phyloP scores from a whole-genome alignment of 2,888 invertebrate species.

The Drosophila atripex region DNA sequence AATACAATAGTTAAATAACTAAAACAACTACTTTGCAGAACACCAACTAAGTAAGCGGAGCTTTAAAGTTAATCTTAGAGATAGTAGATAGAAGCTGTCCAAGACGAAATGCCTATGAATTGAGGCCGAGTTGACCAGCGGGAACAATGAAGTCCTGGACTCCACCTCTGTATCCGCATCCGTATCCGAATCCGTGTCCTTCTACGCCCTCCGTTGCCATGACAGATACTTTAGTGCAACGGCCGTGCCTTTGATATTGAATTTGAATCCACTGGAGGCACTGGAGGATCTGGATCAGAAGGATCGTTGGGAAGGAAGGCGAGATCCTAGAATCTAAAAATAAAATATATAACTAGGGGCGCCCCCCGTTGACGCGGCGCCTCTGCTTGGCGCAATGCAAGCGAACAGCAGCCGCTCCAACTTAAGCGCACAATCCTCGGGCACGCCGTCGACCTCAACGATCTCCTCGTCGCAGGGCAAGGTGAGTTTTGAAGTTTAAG shows the following conservation, averaged over 20 bases:
- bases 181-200: constrained; percentile 3
- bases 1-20: no score
- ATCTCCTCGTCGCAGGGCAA: constrained; percentile 82
- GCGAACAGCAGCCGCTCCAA: constrained; percentile 79
- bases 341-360: not conserved
- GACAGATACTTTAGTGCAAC: constrained; percentile 7
- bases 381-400: constrained; percentile 75
- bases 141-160: constrained; percentile 18
- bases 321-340: not conserved
- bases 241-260: constrained; percentile 19
- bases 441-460: constrained; percentile 82
- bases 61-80: not conserved
- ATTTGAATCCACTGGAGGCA: not conserved
- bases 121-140: constrained; percentile 9
- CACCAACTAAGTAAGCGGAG: not conserved
- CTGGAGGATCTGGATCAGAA: not conserved
- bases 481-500: constrained; percentile 62
- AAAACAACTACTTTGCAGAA: not conserved
- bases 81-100: constrained; percentile 1
- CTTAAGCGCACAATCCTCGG: constrained; percentile 82
- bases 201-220: constrained; percentile 11
- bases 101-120: constrained; percentile 11
- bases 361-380: constrained; percentile 24
- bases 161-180: constrained; percentile 1
- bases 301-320: no score